Evolutionary conservation across 2,888 invertebrate species (phyloP).

Genomic region (Globia sparganii): DNA sequence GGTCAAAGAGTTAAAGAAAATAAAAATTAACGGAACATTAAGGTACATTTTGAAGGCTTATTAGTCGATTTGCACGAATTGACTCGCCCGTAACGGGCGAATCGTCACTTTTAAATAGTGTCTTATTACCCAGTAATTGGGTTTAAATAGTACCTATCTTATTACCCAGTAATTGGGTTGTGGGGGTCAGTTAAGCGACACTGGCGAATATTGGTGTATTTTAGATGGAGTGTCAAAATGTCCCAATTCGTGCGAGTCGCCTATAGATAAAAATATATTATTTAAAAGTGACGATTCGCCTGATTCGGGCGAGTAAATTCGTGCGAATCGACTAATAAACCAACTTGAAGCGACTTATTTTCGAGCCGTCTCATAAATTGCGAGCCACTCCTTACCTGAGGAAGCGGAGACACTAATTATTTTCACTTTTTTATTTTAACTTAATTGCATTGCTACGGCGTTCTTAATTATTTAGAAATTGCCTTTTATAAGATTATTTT

Average conservation of each 20-base stretch:
- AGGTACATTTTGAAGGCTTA: constrained; percentile 36
- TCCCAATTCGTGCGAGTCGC: neutral
- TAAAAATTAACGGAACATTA: constrained; percentile 50
- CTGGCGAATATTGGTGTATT: too few relatives aligned
- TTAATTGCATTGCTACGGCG: constrained; percentile 63
- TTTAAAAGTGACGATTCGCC: neutral
- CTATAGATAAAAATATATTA: neutral
- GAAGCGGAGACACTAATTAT: constrained; percentile 62
- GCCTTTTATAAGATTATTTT: neutral
- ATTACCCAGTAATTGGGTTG: neutral
- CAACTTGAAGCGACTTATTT: constrained; percentile 38
- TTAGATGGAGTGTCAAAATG: neutral
- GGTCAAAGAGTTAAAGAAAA: constrained; percentile 52
- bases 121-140: neutral
- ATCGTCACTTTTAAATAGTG: neutral
- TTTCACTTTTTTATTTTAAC: constrained; percentile 53
- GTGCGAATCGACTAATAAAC: neutral
- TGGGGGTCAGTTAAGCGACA: too few relatives aligned
- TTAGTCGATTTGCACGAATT: neutral
- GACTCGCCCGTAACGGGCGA: neutral
- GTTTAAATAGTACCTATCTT: too few relatives aligned
- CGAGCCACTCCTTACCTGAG: constrained; percentile 50
- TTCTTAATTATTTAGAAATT: constrained; percentile 31
- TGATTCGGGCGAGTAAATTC: too few relatives aligned
- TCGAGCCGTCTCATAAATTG: constrained; percentile 53